Percentiles rank a stretch among this genome's conserved stretches.
Evolutionary conservation across 1,140 invertebrate species (phyloP).

Genomic region (Aphis craccivora): DNA sequence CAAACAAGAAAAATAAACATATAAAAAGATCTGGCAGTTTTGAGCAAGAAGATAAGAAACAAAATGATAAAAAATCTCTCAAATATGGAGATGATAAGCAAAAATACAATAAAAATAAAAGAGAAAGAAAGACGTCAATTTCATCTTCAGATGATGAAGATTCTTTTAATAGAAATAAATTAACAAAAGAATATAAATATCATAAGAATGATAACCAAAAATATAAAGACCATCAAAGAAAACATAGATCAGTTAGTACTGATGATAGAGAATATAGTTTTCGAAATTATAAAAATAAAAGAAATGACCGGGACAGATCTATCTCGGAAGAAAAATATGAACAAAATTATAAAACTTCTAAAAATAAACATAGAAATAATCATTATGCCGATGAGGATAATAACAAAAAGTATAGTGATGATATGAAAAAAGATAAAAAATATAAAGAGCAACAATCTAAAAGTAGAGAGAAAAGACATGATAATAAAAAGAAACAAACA

Average conservation of each 20-base stretch:
- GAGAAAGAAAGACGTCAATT: neutral
- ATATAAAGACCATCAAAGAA: constrained; percentile 1
- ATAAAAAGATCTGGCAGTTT: neutral
- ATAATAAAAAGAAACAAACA: neutral
- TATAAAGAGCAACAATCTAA: constrained; percentile 5
- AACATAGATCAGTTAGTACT: neutral
- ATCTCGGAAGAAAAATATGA: neutral
- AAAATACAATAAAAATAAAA: constrained; percentile 22
- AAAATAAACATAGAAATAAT: constrained; percentile 17
- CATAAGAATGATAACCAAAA: constrained; percentile 12
- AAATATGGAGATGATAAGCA: neutral
- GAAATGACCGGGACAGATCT: neutral
- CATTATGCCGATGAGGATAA: neutral
- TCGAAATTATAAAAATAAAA: neutral
- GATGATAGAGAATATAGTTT: neutral
- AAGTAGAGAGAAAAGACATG: neutral
- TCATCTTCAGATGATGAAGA: constrained; percentile 21
- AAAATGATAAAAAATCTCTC: constrained; percentile 14
- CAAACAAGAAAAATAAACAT: constrained; percentile 6
- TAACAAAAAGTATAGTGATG: neutral
- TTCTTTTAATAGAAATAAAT: constrained; percentile 6
- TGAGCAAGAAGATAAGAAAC: neutral
- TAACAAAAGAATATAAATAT: constrained; percentile 15
- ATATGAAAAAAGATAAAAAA: neutral
- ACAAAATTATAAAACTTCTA: neutral